Evolutionary conservation across 2,888 invertebrate genomes (phyloP).

Genomic region (Syritta pipiens): DNA sequence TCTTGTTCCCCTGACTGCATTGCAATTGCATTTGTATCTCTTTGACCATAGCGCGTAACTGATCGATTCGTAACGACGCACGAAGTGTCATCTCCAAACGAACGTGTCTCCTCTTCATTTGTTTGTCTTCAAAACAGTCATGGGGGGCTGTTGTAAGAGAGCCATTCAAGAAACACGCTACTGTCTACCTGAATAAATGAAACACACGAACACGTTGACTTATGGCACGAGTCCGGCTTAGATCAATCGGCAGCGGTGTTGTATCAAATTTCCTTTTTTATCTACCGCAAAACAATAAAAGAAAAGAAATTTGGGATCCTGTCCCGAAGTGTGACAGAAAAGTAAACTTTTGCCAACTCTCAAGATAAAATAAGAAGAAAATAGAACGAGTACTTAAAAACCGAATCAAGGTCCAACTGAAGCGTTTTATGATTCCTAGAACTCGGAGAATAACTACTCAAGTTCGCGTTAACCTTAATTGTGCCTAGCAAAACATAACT

Average conservation of each 20-base stretch:
- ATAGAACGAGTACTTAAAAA: too few species aligned
- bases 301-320: too few species aligned
- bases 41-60: conserved; percentile 24
- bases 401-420: not conserved
- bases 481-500: not conserved
- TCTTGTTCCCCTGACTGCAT: conserved; percentile 21
- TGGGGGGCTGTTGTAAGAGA: conserved; percentile 6
- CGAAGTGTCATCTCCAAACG: conserved; percentile 13
- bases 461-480: not conserved
- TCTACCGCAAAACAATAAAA: conserved; percentile 12
- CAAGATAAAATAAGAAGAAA: too few species aligned
- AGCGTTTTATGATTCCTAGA: not conserved
- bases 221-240: conserved; percentile 56
- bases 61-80: conserved; percentile 52
- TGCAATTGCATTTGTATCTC: conserved; percentile 7
- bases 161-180: not conserved
- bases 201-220: not conserved
- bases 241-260: conserved; percentile 13
- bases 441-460: conserved; percentile 2
- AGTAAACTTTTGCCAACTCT: too few species aligned
- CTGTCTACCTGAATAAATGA: not conserved
- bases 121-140: conserved; percentile 30
- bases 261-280: conserved; percentile 49
- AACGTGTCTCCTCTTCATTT: conserved; percentile 15
- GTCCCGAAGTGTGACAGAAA: not conserved